These are phyloP conservation scores for Acipenser oxyrinchus DNA, from an alignment of 2,797 vertebrate species.

Conservation along the genomic window DNA sequence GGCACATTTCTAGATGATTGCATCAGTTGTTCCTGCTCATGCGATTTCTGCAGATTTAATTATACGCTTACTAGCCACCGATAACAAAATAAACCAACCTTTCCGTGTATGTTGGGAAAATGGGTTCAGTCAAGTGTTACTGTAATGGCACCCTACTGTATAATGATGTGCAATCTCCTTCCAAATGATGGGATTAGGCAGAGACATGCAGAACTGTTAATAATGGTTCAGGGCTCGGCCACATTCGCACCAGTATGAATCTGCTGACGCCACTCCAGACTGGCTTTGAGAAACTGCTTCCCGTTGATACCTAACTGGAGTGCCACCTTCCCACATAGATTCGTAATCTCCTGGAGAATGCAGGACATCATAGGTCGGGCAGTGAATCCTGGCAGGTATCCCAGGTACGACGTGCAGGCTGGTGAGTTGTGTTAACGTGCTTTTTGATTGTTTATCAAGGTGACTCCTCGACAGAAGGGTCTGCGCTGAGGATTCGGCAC, in stretches of 20 bases:
- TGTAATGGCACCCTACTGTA: conserved; percentile 57
- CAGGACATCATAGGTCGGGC: no score
- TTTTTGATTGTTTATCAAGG: no score
- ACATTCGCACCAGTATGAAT: conserved; percentile 17
- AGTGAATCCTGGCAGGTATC: no score
- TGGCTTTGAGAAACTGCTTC: not conserved
- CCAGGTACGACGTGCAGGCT: no score
- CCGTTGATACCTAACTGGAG: not conserved
- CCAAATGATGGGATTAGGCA: conserved; percentile 65
- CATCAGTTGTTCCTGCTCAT: conserved; percentile 52
- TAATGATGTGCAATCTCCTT: conserved; percentile 64
- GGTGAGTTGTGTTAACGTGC: no score
- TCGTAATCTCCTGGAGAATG: no score
- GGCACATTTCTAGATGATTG: conserved; percentile 54
- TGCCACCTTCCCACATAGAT: no score
- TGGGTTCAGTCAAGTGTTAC: conserved; percentile 50
- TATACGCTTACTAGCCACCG: conserved; percentile 56
- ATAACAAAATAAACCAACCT: conserved; percentile 15
- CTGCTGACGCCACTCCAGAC: conserved; percentile 18
- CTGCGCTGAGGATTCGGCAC: no score
- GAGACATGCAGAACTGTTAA: conserved; percentile 47
- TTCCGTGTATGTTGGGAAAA: conserved; percentile 41
- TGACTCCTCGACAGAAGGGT: no score
- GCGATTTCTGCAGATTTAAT: conserved; percentile 60
- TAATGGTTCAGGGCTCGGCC: conserved; percentile 44